Evolutionary conservation across 2,888 invertebrate species (phyloP).

Genomic region (Dasysyrphus tricinctus): DNA sequence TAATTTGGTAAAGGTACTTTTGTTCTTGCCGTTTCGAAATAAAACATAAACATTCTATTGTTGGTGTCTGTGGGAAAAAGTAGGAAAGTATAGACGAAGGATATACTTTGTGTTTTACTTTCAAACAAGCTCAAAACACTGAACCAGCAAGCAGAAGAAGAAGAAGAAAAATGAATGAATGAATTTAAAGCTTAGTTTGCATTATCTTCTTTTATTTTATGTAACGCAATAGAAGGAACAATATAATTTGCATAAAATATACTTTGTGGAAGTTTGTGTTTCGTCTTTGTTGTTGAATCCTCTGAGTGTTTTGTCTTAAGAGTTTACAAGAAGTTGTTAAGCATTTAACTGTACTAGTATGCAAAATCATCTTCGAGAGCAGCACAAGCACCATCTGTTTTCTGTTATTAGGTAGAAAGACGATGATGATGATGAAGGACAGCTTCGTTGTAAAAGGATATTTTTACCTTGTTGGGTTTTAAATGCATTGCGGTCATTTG

Average conservation of each 20-base stretch:
- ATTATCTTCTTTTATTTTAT: slow-evolving; percentile 43
- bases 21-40: slow-evolving; percentile 1
- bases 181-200: slow-evolving; percentile 51
- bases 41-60: slow-evolving; percentile 6
- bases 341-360: slow-evolving; percentile 2
- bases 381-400: slow-evolving; percentile 12
- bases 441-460: neutral
- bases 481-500: slow-evolving; percentile 1
- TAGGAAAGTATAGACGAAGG: neutral
- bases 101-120: slow-evolving; percentile 6
- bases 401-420: neutral
- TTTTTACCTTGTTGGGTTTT: neutral
- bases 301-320: slow-evolving; percentile 20
- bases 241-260: slow-evolving; percentile 63
- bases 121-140: slow-evolving; percentile 25
- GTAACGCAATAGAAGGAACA: slow-evolving; percentile 48
- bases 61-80: no score
- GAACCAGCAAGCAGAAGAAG: neutral
- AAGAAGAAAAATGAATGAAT: slow-evolving; percentile 39
- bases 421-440: neutral
- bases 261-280: slow-evolving; percentile 43
- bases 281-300: slow-evolving; percentile 19
- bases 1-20: slow-evolving; percentile 11
- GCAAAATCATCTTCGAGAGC: slow-evolving; percentile 7
- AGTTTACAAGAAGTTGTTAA: slow-evolving; percentile 2